A percentile compares a stretch with the other conserved stretches of the same genome.
Conservation (phyloP, 1,140 invertebrate genomes). For the Drosophila pachea region DNA sequence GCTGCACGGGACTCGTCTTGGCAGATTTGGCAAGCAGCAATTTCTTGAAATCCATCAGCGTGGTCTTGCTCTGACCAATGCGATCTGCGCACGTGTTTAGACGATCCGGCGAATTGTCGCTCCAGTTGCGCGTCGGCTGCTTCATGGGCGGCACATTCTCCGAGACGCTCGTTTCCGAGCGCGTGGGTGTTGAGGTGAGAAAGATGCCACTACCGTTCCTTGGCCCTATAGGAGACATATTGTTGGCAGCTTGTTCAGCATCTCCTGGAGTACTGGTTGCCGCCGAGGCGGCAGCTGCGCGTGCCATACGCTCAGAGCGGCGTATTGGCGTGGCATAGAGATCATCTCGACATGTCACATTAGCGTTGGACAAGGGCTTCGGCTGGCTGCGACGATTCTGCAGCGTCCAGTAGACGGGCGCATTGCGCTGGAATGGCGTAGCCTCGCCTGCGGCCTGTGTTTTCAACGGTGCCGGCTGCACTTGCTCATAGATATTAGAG, state of each 20-base stretch:
- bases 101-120: constrained; percentile 80
- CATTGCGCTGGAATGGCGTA: constrained; percentile 71
- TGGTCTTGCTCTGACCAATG: constrained; percentile 84
- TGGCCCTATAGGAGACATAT: constrained; percentile 84
- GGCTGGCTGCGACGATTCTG: constrained; percentile 70
- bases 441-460: constrained; percentile 41
- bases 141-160: constrained; percentile 63
- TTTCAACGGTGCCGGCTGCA: constrained; percentile 50
- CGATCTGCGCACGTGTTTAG: constrained; percentile 81
- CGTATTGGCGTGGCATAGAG: constrained; percentile 77
- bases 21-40: constrained; percentile 83
- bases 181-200: constrained; percentile 81
- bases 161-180: constrained; percentile 17
- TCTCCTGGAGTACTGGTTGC: neutral
- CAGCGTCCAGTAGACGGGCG: constrained; percentile 78
- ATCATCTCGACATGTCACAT: constrained; percentile 69
- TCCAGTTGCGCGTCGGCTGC: constrained; percentile 68
- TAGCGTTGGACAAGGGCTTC: constrained; percentile 38
- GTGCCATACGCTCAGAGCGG: constrained; percentile 65
- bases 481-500: constrained; percentile 77
- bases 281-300: constrained; percentile 38
- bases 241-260: constrained; percentile 45
- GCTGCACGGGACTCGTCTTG: constrained; percentile 79
- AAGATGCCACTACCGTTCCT: constrained; percentile 79
- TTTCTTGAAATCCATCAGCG: constrained; percentile 89